phyloP scores from a whole-genome alignment of 2,888 invertebrate genomes.

The Synergus japonicus region DNA sequence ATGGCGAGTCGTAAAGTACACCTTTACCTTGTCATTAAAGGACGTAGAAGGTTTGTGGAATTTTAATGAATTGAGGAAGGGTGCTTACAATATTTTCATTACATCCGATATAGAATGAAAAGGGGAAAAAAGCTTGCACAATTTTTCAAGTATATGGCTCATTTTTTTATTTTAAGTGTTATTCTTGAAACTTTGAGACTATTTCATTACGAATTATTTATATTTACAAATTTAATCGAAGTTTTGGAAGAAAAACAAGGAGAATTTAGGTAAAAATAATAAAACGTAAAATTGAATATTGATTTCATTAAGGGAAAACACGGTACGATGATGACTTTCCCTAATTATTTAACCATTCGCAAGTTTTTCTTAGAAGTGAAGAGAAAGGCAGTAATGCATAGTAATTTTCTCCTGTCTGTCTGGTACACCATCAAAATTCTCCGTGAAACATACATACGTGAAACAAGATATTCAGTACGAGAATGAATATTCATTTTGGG shows the following conservation, averaged over 20 bases:
- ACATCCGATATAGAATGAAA: background rate
- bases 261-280: too few relatives aligned
- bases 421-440: slow-evolving; percentile 11
- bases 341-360: background rate
- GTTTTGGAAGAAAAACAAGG: too few relatives aligned
- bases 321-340: too few relatives aligned
- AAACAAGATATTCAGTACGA: slow-evolving; percentile 34
- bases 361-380: background rate
- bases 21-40: background rate
- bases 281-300: too few relatives aligned
- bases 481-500: slow-evolving; percentile 55
- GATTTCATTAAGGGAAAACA: too few relatives aligned
- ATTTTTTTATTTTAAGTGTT: background rate
- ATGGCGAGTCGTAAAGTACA: background rate
- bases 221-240: too few relatives aligned
- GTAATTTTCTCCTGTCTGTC: slow-evolving; percentile 2
- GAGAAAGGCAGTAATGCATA: background rate
- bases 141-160: background rate
- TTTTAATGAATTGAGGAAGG: background rate
- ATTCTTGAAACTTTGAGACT: background rate
- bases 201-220: background rate
- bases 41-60: background rate
- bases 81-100: slow-evolving; percentile 2
- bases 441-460: slow-evolving; percentile 15
- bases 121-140: background rate